Base-by-base conservation (phyloP, 2,888 invertebrate species). In the Callinectes sapidus region DNA sequence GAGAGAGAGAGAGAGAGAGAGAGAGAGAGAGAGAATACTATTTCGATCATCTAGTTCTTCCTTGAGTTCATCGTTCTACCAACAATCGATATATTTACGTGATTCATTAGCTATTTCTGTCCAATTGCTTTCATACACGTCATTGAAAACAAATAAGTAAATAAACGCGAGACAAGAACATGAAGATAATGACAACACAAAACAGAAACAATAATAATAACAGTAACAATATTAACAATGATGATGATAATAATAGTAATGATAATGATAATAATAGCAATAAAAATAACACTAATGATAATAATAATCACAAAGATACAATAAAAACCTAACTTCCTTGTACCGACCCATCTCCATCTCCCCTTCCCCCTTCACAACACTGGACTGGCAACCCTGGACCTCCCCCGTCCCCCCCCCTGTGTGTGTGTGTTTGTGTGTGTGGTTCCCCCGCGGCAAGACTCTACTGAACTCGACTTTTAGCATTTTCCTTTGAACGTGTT, bases 401-500 rank as follows among this genome's bases (percentile, higher is more conserved):
- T 10, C 28, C 71, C 28, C 71, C 71, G 8, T 77, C 28, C 23
- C 28, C 71, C 28, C 10, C 71, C 71, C 71, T 28, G 28, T 32
- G 13, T n/a, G n/a, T n/a, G n/a, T n/a, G n/a, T n/a, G n/a, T 23
- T 1, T 16, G 66, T 32, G 18, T 32, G 18, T 35, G 39, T 71
- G 71, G 28, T 81, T 18, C 39, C 71, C 48, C 48, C 13, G 77
- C 90, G 66, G 1, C 13, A 87, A 16, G 87, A 42, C 87, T 39
- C 61, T 5, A 54, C 61, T 28, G 55, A 66, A 42, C 86, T 28
- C 39, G 87, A 35, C 61, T 85, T 91, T 91, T 87, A 66, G 87
- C 71, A 77, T 91, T 88, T 91, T 77, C 91, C 91, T 91, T 91
- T 91, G 91, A 87, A 66, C 91, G 66, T 87, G 32, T n/a, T 14